Percentiles rank a stretch among this genome's conserved stretches.
Conservation (phyloP, 1,140 invertebrate genomes). For the Aleiodes sp. region DNA sequence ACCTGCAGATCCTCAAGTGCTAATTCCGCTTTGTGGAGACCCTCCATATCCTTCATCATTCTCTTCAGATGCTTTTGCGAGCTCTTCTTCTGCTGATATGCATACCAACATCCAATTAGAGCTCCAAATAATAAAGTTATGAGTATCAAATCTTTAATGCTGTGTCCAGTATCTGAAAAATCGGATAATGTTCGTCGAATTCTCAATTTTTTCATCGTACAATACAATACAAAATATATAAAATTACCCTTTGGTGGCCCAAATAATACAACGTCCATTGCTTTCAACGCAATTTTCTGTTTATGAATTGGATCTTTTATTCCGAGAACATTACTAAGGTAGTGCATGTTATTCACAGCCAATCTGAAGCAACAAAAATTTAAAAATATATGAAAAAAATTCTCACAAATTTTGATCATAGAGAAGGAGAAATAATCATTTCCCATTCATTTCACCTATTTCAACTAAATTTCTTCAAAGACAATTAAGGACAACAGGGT, state of each 20-base stretch:
- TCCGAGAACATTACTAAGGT: slow-evolving; percentile 85
- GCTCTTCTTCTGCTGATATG: slow-evolving; percentile 86
- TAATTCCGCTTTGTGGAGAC: slow-evolving; percentile 87
- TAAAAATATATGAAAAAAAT: slow-evolving; percentile 13
- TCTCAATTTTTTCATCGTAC: too few relatives aligned
- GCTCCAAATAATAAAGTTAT: slow-evolving; percentile 84
- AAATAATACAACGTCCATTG: slow-evolving; percentile 97
- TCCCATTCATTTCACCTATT: too few relatives aligned
- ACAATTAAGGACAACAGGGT: too few relatives aligned
- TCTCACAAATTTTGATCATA: not conserved
- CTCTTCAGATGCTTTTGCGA: slow-evolving; percentile 84
- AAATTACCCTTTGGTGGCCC: slow-evolving; percentile 93
- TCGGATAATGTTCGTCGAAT: not conserved
- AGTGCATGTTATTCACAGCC: slow-evolving; percentile 91
- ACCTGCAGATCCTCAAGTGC: slow-evolving; percentile 86
- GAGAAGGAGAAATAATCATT: too few relatives aligned
- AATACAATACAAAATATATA: slow-evolving; percentile 16
- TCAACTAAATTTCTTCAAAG: too few relatives aligned
- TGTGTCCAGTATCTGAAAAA: slow-evolving; percentile 75
- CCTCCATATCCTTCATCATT: slow-evolving; percentile 94
- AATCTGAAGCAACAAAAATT: slow-evolving; percentile 70
- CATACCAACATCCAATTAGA: slow-evolving; percentile 89
- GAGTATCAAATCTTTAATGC: slow-evolving; percentile 88
- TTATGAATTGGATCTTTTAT: slow-evolving; percentile 97
- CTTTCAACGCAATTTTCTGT: slow-evolving; percentile 95